These are phyloP conservation scores for Drosophila quasianomalipes DNA, from an alignment of 2,888 invertebrate genomes.

Conservation along the genomic window DNA sequence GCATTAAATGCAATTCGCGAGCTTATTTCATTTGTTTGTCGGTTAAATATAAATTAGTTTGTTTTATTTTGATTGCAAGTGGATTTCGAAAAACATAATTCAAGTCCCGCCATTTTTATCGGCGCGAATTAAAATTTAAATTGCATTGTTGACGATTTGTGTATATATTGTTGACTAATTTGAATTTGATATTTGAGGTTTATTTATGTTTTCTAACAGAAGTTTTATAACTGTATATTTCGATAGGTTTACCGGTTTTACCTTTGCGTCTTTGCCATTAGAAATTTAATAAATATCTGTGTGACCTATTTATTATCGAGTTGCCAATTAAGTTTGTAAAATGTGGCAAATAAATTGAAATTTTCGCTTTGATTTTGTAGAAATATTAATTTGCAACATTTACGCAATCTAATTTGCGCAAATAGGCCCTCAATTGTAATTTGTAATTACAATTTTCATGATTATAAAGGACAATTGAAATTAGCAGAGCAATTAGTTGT, in stretches of 20 bases:
- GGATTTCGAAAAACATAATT: background rate
- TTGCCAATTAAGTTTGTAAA: constrained; percentile 40
- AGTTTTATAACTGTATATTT: background rate
- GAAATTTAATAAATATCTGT: constrained; percentile 12
- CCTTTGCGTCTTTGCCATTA: background rate
- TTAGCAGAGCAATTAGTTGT: constrained; percentile 77
- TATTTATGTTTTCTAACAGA: background rate
- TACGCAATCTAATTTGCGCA: constrained; percentile 70
- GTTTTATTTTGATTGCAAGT: background rate
- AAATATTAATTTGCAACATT: constrained; percentile 74
- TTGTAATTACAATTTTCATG: constrained; percentile 78
- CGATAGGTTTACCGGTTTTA: background rate
- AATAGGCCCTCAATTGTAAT: constrained; percentile 62
- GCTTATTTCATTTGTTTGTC: background rate
- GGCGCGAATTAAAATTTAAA: constrained; percentile 20
- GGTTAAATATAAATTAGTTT: background rate
- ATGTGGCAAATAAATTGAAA: constrained; percentile 46
- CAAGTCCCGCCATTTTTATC: background rate
- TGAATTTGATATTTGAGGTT: constrained; percentile 44
- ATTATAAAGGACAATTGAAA: constrained; percentile 75
- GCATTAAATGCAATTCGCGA: background rate
- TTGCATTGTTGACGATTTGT: constrained; percentile 35
- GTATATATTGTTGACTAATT: constrained; percentile 14
- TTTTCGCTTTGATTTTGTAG: constrained; percentile 46
- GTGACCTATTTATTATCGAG: constrained; percentile 3